These are phyloP conservation scores for Triplophysa bombifrons DNA, from an alignment of 2,797 vertebrate species.

Conservation along the genomic window DNA sequence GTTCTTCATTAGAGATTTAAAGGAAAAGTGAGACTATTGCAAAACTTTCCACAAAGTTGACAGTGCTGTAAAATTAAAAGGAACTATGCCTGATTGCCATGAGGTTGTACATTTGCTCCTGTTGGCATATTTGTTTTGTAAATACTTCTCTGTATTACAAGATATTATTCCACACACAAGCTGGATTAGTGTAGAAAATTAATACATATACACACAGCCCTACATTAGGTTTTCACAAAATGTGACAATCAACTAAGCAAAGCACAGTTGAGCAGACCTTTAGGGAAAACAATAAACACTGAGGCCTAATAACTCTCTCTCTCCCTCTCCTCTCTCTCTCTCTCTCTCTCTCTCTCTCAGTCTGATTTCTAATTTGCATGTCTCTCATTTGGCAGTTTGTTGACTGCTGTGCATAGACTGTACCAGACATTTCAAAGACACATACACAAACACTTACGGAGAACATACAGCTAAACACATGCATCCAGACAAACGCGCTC, in stretches of 20 bases:
- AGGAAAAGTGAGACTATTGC: slow-evolving; percentile 6
- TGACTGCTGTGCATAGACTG: slow-evolving; percentile 36
- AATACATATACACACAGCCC: slow-evolving; percentile 25
- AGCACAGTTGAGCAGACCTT: slow-evolving; percentile 41
- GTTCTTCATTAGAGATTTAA: not conserved
- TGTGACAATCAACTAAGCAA: slow-evolving; percentile 58
- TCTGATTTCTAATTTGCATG: slow-evolving; percentile 77
- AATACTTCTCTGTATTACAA: slow-evolving; percentile 28
- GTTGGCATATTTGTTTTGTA: slow-evolving; percentile 28
- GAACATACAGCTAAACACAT: slow-evolving; percentile 35
- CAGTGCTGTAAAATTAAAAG: slow-evolving; percentile 33
- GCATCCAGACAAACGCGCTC: slow-evolving; percentile 59
- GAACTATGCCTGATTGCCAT: slow-evolving; percentile 37
- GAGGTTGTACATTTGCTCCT: slow-evolving; percentile 43
- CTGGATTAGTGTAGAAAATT: slow-evolving; percentile 25
- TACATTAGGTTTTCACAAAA: slow-evolving; percentile 40
- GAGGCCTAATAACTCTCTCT: slow-evolving; percentile 21
- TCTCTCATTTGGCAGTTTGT: slow-evolving; percentile 72
- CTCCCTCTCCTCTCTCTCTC: slow-evolving; percentile 59
- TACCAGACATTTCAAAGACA: slow-evolving; percentile 12
- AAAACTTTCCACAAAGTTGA: not conserved
- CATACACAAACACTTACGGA: slow-evolving; percentile 6
- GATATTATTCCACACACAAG: slow-evolving; percentile 35
- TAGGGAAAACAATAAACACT: slow-evolving; percentile 21
- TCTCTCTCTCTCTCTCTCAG: slow-evolving; percentile 61